Percentiles rank a stretch among this genome's conserved stretches.
Conservation (phyloP, 2,113 vertebrate species). For the Uria aalge region DNA sequence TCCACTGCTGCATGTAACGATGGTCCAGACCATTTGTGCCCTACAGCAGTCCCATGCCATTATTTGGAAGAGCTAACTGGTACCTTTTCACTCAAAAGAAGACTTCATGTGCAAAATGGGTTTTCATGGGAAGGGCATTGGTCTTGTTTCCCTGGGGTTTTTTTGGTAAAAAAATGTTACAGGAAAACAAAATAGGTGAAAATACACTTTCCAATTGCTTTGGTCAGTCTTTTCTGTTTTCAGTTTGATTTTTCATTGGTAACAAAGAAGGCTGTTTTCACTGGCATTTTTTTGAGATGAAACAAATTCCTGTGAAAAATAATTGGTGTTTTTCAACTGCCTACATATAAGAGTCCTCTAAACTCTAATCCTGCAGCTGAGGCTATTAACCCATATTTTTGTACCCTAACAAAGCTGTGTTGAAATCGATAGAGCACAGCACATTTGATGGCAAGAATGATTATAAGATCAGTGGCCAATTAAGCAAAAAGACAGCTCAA, state of each 20-base stretch:
- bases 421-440: constrained; percentile 24
- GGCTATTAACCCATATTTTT: constrained; percentile 20
- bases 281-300: not conserved
- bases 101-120: not conserved
- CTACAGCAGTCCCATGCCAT: not conserved
- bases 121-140: not conserved
- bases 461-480: constrained; percentile 40
- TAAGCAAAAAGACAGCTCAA: constrained; percentile 43
- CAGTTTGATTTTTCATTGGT: not conserved
- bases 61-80: not conserved
- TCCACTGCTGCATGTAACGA: not conserved
- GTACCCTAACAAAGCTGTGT: not conserved
- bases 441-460: not conserved
- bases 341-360: not conserved
- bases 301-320: constrained; percentile 9
- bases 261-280: not conserved
- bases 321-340: constrained; percentile 26
- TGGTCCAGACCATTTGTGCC: not conserved
- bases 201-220: not conserved
- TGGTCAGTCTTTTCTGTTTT: not conserved
- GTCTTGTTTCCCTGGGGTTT: not conserved
- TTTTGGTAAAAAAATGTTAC: not conserved
- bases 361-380: constrained; percentile 9
- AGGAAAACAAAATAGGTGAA: not conserved
- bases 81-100: not conserved